Base-by-base conservation (phyloP, 2,797 vertebrate species). In the Poeciliopsis turneri region DNA sequence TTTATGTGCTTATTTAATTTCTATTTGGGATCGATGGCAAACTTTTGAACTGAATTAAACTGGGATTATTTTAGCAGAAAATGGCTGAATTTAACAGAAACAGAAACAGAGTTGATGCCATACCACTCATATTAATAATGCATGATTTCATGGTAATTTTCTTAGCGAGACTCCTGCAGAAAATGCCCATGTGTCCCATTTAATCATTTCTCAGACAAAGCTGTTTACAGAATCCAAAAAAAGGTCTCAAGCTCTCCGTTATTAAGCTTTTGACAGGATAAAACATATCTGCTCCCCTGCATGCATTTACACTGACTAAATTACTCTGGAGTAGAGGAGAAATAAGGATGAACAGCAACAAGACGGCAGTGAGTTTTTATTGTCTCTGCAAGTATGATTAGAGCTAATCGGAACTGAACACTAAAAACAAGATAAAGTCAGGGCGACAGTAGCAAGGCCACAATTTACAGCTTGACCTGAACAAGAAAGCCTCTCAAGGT, bases 381-480 rank as follows among this genome's bases (percentile, higher is more conserved):
- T 70, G 4, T 68, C 18, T 28, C 11, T 55, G 68, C 59, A 66
- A 28, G 49, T 76, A 64, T 10, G 36, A 72, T 55, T 73, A 61
- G 25, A 16, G 73, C 30, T 78, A 77, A 77, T 79, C 57, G 61
- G 41, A 82, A n/a, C 46, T 47, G 39, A 71, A 51, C 15, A 33
- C 69, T 39, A 72, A 74, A 77, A 39, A 77, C 69, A 53, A 73
- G 43, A 81, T 51, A n/a, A 72, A 59, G 71, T 59, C 70, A 59
- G 39, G 9, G 46, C 28, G 23, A 66, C 13, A 20, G 43, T 28
- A 51, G 76, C 11, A 15, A 47, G 20, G 72, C 70, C 30, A 64
- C 12, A 8, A 30, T 75, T 73, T 75, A 59, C 69, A 43, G 49
- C 77, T 71, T 73, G 49, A 84, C 74, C 68, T n/a, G 13, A 66